Base-by-base conservation (phyloP, 23 tunicate genomes). In the Botrylloides violaceus region DNA sequence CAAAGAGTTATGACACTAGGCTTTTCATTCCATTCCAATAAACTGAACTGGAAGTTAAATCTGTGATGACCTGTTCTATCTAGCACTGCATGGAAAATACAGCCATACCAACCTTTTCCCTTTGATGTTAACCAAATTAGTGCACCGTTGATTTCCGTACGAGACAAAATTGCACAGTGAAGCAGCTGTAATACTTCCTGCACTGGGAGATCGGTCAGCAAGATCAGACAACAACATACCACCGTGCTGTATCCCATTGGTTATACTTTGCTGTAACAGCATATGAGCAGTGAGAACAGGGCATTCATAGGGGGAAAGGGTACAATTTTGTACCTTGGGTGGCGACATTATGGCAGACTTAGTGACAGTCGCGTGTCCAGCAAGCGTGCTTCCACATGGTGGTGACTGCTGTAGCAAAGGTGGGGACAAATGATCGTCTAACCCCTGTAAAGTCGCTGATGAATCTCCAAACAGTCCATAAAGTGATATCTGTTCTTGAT, bases 381-480 rank as follows among this genome's bases (percentile, higher is more conserved):
- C 36, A 68, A 36, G 21, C 19, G 43, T 12, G 7, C 26, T 36
- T 33, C 80, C 73, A 65, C 62, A 53, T 38, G 78, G 76, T 9
- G 83, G 92, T 3, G 83, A 84, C 23, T 72, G 92, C 53, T 60
- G 39, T 20, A 77, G 26, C 18, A 78, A 61, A 3, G 83, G 36
- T 9, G 79, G 58, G 20, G 71, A 31, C 61, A 78, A 3, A 22
- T 55, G 76, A 32, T 87, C 95, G 26, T 87, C 79, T 27, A 80
- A 43, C 3, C 82, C 84, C 37, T 68, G 74, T 6, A 68, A 28
- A 1, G 74, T 68, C 6, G 74, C 28, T 29, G 53, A 55, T 3
- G 82, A 28, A 56, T 87, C 95, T 32, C 95, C 95, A 71, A 87
- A 87, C 53, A 87, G 79, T 49, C 95, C 95, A 76, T 87, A 75